Percentiles rank a stretch among this genome's conserved stretches.
These are phyloP conservation scores for Lamellibrachia satsuma DNA, from an alignment of 2,888 invertebrate species.

Conservation along the genomic window DNA sequence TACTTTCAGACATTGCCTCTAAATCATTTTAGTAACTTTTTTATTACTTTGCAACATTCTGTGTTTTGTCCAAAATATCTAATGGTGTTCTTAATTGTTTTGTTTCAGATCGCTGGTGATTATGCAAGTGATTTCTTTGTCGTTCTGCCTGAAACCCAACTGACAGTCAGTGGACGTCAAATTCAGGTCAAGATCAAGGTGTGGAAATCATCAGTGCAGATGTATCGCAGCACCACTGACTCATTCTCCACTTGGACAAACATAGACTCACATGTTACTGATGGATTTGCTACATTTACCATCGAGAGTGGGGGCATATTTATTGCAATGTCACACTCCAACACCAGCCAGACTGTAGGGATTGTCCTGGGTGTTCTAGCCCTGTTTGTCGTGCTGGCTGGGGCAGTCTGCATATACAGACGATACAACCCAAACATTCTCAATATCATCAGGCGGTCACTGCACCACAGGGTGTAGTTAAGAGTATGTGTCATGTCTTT, in stretches of 20 bases:
- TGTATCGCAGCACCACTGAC: conserved; percentile 48
- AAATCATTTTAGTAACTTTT: neutral
- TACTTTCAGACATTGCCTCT: neutral
- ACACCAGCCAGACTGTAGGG: conserved; percentile 53
- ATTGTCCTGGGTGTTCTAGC: conserved; percentile 46
- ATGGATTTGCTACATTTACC: conserved; percentile 48
- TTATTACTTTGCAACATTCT: neutral
- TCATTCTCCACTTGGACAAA: conserved; percentile 52
- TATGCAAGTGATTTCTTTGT: conserved; percentile 57
- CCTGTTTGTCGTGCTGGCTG: conserved; percentile 48
- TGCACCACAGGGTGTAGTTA: conserved; percentile 26
- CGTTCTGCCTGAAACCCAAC: conserved; percentile 49
- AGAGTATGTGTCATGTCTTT: neutral
- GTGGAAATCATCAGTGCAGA: conserved; percentile 26
- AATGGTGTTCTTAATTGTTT: conserved; percentile 14
- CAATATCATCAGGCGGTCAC: conserved; percentile 26
- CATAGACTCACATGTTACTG: conserved; percentile 47
- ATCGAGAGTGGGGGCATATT: conserved; percentile 54
- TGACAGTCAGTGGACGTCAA: conserved; percentile 43
- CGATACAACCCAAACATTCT: conserved; percentile 48
- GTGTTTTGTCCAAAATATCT: neutral
- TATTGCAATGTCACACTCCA: conserved; percentile 48
- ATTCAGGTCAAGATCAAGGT: conserved; percentile 46
- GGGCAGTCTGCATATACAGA: conserved; percentile 51
- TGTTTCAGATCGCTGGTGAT: conserved; percentile 52